Evolutionary conservation across 1,140 invertebrate species (phyloP).

Genomic region (Diuraphis noxia): DNA sequence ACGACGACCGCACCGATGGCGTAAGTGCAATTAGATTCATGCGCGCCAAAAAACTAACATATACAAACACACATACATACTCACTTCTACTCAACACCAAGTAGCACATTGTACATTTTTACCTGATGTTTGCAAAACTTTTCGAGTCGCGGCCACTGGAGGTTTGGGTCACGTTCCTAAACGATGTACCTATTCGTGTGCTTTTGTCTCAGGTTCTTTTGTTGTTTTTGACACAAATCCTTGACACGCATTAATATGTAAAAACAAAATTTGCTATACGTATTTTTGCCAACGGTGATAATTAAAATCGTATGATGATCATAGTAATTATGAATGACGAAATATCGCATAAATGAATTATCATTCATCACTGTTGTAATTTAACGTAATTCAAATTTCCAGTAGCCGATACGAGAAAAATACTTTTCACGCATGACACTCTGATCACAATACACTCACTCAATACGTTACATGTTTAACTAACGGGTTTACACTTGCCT

Average conservation of each 20-base stretch:
- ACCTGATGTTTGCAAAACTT: background rate
- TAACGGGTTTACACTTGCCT: constrained; percentile 4
- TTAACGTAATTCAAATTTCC: constrained; percentile 19
- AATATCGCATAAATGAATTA: background rate
- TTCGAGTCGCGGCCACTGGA: background rate
- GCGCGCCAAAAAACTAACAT: constrained; percentile 27
- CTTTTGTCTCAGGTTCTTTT: background rate
- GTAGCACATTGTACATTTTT: background rate
- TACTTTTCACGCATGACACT: constrained; percentile 29
- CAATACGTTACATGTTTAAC: background rate
- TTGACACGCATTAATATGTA: background rate
- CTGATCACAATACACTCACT: background rate
- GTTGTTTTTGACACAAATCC: background rate
- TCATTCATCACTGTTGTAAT: background rate
- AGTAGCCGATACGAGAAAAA: background rate
- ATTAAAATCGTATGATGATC: background rate
- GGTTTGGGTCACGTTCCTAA: background rate
- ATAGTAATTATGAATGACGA: background rate
- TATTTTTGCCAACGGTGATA: background rate
- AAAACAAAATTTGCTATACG: background rate
- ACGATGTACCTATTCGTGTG: background rate
- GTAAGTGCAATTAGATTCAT: constrained; percentile 53
- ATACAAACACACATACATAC: background rate
- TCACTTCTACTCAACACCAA: background rate
- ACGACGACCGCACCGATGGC: constrained; percentile 37